These are phyloP conservation scores for Xenopus borealis DNA, from an alignment of 2,113 vertebrate genomes.

Conservation along the genomic window DNA sequence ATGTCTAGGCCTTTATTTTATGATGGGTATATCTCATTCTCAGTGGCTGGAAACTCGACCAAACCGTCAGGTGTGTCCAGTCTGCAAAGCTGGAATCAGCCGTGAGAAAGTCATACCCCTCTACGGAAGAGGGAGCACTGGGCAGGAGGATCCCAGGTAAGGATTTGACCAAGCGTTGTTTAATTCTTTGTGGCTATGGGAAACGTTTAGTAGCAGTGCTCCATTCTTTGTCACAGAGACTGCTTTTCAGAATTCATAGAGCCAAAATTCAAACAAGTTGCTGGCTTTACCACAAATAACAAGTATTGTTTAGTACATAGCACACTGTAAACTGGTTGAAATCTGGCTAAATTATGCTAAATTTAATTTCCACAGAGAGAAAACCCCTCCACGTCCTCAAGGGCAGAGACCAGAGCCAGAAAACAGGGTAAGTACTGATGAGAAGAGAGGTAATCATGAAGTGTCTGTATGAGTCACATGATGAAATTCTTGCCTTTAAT, in stretches of 20 bases:
- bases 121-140: constrained; percentile 92
- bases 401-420: constrained; percentile 96
- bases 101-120: constrained; percentile 96
- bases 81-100: constrained; percentile 97
- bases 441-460: background rate
- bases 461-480: constrained; percentile 49
- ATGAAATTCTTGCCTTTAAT: constrained; percentile 60
- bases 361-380: constrained; percentile 72
- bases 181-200: background rate
- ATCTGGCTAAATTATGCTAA: too few species aligned
- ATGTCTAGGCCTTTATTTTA: too few species aligned
- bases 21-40: constrained; percentile 26
- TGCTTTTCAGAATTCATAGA: too few species aligned
- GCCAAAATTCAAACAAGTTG: too few species aligned
- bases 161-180: constrained; percentile 17
- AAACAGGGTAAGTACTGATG: constrained; percentile 80
- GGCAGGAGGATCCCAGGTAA: constrained; percentile 95
- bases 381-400: constrained; percentile 94
- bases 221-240: background rate
- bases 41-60: constrained; percentile 97
- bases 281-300: too few species aligned
- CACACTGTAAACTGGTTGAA: too few species aligned
- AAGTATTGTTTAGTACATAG: too few species aligned
- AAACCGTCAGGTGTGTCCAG: constrained; percentile 95
- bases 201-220: background rate